Evolutionary conservation across 2,888 invertebrate species (phyloP).

Genomic region (Deilephila elpenor): DNA sequence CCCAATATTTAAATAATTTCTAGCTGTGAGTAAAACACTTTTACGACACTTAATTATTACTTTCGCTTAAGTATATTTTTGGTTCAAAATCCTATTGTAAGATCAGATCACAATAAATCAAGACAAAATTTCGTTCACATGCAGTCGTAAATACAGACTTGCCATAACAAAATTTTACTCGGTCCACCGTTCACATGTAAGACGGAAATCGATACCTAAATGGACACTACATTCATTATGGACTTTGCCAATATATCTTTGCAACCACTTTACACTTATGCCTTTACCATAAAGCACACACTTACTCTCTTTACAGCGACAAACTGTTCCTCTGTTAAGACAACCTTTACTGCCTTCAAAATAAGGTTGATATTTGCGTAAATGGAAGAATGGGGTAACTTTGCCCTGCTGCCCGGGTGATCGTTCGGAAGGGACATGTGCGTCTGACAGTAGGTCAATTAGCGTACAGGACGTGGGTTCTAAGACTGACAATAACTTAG

Average conservation of each 20-base stretch:
- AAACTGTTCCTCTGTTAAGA: conserved; percentile 24
- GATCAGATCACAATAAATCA: background rate
- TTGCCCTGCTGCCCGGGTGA: conserved; percentile 41
- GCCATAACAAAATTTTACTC: conserved; percentile 6
- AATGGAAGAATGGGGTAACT: background rate
- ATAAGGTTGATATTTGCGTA: conserved; percentile 37
- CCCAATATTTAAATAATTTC: background rate
- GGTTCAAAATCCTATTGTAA: no score
- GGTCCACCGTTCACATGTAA: conserved; percentile 28
- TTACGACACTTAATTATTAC: background rate
- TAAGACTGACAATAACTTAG: conserved; percentile 60
- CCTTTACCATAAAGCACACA: conserved; percentile 36
- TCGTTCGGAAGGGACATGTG: conserved; percentile 72
- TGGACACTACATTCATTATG: conserved; percentile 37
- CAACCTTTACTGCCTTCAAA: background rate
- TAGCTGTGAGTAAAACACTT: background rate
- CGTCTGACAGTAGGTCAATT: conserved; percentile 77
- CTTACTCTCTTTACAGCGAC: conserved; percentile 37
- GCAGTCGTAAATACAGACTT: conserved; percentile 1
- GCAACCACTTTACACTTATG: conserved; percentile 38
- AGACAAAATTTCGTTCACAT: background rate
- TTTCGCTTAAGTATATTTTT: background rate
- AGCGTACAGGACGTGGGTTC: conserved; percentile 69
- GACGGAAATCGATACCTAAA: conserved; percentile 33
- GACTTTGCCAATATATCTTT: conserved; percentile 35